Evolutionary conservation across 1,140 invertebrate species (phyloP), one percentile per base, ranked within the genome.

Genomic region (Aporrectodea caliginosa): DNA sequence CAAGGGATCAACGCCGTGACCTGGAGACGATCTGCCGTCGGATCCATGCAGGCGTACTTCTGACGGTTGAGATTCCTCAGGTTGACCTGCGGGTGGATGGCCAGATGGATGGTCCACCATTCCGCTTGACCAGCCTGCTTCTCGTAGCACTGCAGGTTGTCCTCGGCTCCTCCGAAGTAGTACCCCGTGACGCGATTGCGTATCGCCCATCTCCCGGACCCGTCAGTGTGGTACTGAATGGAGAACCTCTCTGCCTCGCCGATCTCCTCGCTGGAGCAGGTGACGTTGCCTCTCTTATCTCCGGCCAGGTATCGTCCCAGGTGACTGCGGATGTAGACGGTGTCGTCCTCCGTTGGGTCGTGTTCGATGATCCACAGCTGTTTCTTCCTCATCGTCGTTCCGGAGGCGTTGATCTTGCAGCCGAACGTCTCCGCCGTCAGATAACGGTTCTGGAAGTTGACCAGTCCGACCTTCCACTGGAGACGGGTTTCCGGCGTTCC

Each of bases 391-490:
- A 99, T 89, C 43, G 94, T 93, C 30, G 93, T 92, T 12, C 96
- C 97, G 84, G 85, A 84, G 31, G 95, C 94, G 89, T 98, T 98
- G 84, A 98, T 93, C 90, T 98, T 98, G 90, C 94, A 97, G 77
- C 97, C 97, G 90, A 99, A 99, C 31, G 95, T 97, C 90, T 99
- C 97, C 0, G 96, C 97, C 16, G 97, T 98, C 84, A 99, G 91
- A 88, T 98, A 99, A 85, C 95, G 94, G 86, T 93, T 93, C 12
- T 85, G 82, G 72, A 92, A 92, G 90, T 98, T 98, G 87, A 98
- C 94, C 22, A 99, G 90, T 14, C 97, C 97, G 82, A 98, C 91
- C 75, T 89, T 90, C 91, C 91, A 91, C 69, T 86, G 83, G n/a
- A 79, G 73, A 73, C 35, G 43, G 43, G 2, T 35, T 31, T 68